Conservation (phyloP, 2,797 vertebrate species). For the Muscicapa comitata region DNA sequence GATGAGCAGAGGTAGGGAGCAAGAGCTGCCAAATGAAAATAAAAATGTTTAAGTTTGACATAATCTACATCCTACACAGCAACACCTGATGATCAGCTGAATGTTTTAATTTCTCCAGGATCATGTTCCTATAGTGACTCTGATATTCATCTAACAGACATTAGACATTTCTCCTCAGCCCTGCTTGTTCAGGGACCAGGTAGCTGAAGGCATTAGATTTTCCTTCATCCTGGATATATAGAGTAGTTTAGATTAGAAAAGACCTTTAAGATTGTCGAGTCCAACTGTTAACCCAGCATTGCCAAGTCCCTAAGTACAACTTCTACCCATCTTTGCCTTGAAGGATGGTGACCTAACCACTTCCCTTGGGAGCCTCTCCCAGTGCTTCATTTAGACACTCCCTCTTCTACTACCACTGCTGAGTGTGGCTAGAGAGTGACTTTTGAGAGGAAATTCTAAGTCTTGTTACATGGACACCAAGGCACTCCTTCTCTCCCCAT, state of each 20-base stretch:
- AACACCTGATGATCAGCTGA: not conserved
- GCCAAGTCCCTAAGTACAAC: not conserved
- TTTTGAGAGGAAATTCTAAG: not conserved
- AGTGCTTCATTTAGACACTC: not conserved
- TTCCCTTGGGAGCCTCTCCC: not conserved
- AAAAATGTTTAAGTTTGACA: not conserved
- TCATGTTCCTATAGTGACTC: not conserved
- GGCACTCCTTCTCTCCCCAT: not conserved
- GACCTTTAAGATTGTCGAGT: fast-evolving
- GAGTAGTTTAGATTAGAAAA: not conserved
- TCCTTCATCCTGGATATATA: not conserved
- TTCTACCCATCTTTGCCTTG: not conserved
- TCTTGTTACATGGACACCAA: not conserved
- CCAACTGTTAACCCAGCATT: not conserved
- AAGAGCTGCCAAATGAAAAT: not conserved
- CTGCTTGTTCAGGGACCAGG: not conserved
- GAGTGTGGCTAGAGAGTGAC: not conserved
- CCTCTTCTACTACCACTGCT: not conserved
- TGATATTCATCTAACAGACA: not conserved
- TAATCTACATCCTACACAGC: not conserved
- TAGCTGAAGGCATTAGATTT: not conserved
- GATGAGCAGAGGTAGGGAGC: not conserved
- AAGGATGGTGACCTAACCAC: not conserved
- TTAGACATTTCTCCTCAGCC: not conserved
- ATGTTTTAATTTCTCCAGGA: not conserved